Evolutionary conservation across 2,797 vertebrate genomes (phyloP).

Genomic region (Micrastur ruficollis): DNA sequence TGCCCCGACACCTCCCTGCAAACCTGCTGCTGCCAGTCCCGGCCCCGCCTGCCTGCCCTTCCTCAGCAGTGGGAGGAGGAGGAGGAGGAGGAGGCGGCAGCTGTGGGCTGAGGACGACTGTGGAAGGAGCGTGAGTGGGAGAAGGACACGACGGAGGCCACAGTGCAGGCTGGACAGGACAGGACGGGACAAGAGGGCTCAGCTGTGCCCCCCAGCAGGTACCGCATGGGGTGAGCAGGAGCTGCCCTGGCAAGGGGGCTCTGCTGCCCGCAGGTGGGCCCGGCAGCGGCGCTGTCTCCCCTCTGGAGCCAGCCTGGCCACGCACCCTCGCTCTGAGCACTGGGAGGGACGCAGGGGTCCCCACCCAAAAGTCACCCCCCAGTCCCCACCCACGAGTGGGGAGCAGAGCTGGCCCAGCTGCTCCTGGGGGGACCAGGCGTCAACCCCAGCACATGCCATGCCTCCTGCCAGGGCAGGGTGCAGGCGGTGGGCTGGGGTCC

Average conservation of each 20-base stretch:
- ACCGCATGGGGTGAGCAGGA: neutral
- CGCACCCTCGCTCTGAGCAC: neutral
- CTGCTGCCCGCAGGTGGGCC: neutral
- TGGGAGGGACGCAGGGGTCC: too few species aligned
- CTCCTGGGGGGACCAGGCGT: neutral
- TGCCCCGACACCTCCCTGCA: neutral
- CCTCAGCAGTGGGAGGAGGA: neutral
- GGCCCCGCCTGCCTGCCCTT: neutral
- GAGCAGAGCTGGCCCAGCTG: rapidly evolving
- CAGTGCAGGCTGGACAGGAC: neutral
- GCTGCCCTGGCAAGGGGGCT: neutral
- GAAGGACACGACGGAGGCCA: neutral
- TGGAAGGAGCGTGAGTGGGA: neutral
- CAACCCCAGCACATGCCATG: rapidly evolving
- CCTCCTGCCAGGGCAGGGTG: neutral
- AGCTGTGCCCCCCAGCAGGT: neutral
- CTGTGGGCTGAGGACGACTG: neutral
- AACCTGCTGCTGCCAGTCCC: neutral
- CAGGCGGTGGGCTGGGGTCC: neutral
- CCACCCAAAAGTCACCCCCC: neutral
- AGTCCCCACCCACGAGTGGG: neutral
- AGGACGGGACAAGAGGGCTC: neutral
- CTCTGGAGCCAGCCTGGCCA: neutral
- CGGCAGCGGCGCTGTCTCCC: neutral
- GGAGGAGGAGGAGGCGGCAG: neutral